Percentiles rank a stretch among this genome's conserved stretches.
These are phyloP conservation scores for Platycheirus albimanus DNA, from an alignment of 2,888 invertebrate species.

Conservation along the genomic window DNA sequence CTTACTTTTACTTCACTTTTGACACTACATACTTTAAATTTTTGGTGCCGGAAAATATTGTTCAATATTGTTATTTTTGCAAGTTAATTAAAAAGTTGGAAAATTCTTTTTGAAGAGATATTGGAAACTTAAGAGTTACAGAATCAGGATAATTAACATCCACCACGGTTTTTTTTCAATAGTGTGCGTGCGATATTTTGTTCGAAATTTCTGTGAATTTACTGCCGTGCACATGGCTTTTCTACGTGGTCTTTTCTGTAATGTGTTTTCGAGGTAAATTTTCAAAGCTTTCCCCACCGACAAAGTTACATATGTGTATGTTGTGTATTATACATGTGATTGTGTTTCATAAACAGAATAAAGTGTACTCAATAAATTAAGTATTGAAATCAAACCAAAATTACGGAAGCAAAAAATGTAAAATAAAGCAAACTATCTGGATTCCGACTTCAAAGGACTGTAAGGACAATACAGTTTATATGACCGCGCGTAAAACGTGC, in stretches of 20 bases:
- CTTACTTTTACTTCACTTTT: no score
- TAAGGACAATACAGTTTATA: slow-evolving; percentile 13
- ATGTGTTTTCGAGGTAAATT: slow-evolving; percentile 66
- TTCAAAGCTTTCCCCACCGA: slow-evolving; percentile 22
- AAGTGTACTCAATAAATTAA: slow-evolving; percentile 62
- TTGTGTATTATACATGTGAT: background rate
- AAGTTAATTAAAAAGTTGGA: background rate
- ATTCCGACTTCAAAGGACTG: slow-evolving; percentile 25
- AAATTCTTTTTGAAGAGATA: background rate
- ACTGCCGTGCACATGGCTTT: slow-evolving; percentile 60
- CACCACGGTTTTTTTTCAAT: slow-evolving; percentile 11
- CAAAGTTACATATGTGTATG: background rate
- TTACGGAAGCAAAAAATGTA: slow-evolving; percentile 42
- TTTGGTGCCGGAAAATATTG: background rate
- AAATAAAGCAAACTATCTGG: background rate
- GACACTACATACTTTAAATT: slow-evolving; percentile 1
- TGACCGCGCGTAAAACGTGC: slow-evolving; percentile 47
- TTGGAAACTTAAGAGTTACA: background rate
- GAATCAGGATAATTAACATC: slow-evolving; percentile 14
- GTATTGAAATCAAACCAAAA: slow-evolving; percentile 47
- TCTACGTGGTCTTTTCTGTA: slow-evolving; percentile 57
- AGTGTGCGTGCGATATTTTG: slow-evolving; percentile 24
- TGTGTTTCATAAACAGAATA: slow-evolving; percentile 34
- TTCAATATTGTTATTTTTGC: background rate
- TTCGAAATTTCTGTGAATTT: slow-evolving; percentile 45